Conservation (phyloP, 2,113 vertebrate genomes). For the Neolamprologus sp. region DNA sequence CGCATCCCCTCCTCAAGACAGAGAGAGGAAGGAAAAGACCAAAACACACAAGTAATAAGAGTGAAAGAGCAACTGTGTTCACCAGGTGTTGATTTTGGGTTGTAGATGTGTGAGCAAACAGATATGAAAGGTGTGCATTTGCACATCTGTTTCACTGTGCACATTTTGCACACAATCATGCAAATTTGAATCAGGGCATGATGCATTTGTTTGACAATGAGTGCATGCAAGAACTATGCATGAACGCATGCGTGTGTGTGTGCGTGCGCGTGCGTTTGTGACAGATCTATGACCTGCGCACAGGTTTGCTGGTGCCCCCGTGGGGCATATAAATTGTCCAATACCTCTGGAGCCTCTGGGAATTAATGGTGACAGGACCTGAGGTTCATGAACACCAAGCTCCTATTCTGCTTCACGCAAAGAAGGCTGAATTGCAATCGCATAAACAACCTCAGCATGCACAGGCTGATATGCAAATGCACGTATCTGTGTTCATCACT, state of each 20-base stretch:
- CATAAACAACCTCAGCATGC: not conserved
- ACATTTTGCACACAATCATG: not conserved
- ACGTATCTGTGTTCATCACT: not conserved
- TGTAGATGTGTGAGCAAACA: not conserved
- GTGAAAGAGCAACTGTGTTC: not conserved
- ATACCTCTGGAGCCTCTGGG: not conserved
- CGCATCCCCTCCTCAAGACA: slow-evolving; percentile 53
- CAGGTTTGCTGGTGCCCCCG: not conserved
- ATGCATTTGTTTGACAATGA: not conserved
- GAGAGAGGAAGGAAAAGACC: not conserved
- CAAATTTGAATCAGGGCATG: not conserved
- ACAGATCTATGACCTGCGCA: not conserved
- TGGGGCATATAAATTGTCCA: not conserved
- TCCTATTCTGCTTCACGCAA: not conserved
- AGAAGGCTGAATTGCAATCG: not conserved
- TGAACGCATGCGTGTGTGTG: fast-evolving
- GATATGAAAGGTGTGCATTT: not conserved
- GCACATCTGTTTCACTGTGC: not conserved
- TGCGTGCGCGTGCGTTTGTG: not conserved
- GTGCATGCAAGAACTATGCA: not conserved
- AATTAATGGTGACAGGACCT: not conserved
- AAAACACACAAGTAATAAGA: not conserved
- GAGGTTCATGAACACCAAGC: not conserved
- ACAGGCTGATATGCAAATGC: not conserved
- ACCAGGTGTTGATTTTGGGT: not conserved